Evolutionary conservation across 2,113 vertebrate species (phyloP).

Genomic region (Stercorarius parasiticus): DNA sequence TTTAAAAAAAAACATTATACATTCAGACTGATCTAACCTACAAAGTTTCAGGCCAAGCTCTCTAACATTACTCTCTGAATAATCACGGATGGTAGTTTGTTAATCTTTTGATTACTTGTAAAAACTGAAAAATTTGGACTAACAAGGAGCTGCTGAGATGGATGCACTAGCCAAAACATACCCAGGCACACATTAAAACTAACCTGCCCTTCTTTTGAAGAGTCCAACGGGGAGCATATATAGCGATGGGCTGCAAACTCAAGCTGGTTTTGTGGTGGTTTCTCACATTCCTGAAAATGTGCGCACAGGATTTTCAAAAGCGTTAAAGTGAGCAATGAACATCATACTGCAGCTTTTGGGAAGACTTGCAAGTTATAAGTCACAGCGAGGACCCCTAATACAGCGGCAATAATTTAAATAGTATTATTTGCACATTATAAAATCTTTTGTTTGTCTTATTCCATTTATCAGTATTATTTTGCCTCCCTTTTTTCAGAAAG

Average conservation of each 20-base stretch:
- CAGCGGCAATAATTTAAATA: background rate
- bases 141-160: background rate
- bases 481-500: background rate
- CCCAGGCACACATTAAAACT: background rate
- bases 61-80: background rate
- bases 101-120: background rate
- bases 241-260: background rate
- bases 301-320: background rate
- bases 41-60: background rate
- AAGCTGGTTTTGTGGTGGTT: background rate
- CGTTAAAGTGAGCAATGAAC: background rate
- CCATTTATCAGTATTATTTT: background rate
- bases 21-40: background rate
- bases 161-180: background rate
- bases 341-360: background rate
- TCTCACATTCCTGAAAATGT: background rate
- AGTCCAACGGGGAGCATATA: background rate
- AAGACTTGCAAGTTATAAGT: background rate
- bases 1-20: background rate
- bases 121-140: background rate
- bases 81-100: background rate
- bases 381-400: background rate
- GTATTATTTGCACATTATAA: background rate
- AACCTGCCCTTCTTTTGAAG: background rate
- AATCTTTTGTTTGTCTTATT: background rate